Percentiles rank a stretch among this genome's conserved stretches.
phyloP scores from a whole-genome alignment of 2,888 invertebrate genomes.

The Icerya purchasi region DNA sequence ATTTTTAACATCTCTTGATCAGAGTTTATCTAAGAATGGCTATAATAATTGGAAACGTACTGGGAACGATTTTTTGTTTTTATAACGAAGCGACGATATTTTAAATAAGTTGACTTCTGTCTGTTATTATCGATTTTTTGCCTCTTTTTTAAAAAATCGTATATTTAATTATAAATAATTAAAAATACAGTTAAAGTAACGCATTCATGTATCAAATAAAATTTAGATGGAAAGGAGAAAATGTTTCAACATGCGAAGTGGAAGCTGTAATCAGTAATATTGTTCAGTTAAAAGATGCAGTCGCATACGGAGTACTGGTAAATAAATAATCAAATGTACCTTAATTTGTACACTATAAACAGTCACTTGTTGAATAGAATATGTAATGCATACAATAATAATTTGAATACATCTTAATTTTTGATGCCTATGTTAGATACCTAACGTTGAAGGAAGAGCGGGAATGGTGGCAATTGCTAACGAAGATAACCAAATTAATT shows the following conservation, averaged over 20 bases:
- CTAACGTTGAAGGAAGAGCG: slow-evolving; percentile 29
- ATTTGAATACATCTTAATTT: slow-evolving; percentile 1
- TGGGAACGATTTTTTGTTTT: too few relatives aligned
- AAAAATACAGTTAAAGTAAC: not conserved
- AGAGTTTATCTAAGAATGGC: too few relatives aligned
- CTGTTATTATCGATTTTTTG: too few relatives aligned
- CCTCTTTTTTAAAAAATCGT: not conserved
- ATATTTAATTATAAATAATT: not conserved
- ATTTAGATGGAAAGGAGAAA: slow-evolving; percentile 36
- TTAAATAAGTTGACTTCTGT: too few relatives aligned
- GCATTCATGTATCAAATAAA: not conserved
- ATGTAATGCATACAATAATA: too few relatives aligned
- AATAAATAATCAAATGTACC: too few relatives aligned
- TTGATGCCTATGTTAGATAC: slow-evolving; percentile 25
- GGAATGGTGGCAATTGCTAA: slow-evolving; percentile 38
- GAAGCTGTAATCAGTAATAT: slow-evolving; percentile 35
- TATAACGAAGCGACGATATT: too few relatives aligned
- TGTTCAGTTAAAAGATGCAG: slow-evolving; percentile 31
- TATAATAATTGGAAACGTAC: too few relatives aligned
- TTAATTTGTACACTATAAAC: too few relatives aligned
- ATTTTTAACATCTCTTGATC: too few relatives aligned
- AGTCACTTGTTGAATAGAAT: too few relatives aligned
- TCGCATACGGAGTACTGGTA: slow-evolving; percentile 40
- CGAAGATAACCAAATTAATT: slow-evolving; percentile 23
- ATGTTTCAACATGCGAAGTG: slow-evolving; percentile 41